A percentile compares a stretch with the other conserved stretches of the same genome.
phyloP scores from a whole-genome alignment of 2,888 invertebrate species.

The Parapristionchus giblindavisi region DNA sequence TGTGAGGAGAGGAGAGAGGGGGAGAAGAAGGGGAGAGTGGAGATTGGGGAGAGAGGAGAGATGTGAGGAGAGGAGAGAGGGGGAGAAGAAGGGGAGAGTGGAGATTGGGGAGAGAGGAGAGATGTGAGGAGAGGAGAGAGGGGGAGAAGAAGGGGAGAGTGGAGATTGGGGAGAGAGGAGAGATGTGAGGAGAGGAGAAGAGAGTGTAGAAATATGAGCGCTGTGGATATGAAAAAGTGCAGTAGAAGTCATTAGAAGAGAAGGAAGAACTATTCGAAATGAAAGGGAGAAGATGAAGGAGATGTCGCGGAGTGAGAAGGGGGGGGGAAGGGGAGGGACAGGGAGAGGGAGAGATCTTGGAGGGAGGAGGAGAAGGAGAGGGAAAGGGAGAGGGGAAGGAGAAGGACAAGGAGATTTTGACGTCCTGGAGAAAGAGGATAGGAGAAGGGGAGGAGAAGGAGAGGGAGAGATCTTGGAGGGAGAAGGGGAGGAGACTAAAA shows the following conservation, averaged over 20 bases:
- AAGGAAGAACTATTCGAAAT: background rate
- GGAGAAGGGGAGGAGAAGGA: too few relatives aligned
- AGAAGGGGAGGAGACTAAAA: background rate
- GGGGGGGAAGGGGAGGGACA: background rate
- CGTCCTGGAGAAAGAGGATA: background rate
- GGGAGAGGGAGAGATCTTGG: too few relatives aligned
- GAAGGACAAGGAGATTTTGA: background rate
- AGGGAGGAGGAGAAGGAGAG: background rate
- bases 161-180: background rate
- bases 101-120: constrained; percentile 26
- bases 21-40: too few relatives aligned
- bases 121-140: too few relatives aligned
- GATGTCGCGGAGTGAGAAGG: background rate
- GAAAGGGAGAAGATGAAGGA: background rate
- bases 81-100: too few relatives aligned
- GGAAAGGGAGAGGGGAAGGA: constrained; percentile 6
- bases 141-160: constrained; percentile 16
- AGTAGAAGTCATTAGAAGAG: background rate
- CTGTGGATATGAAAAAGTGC: background rate
- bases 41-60: too few relatives aligned
- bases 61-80: too few relatives aligned
- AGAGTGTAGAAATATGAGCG: background rate
- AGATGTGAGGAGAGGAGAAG: background rate
- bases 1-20: too few relatives aligned
- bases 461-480: too few relatives aligned